Percentiles rank a stretch among this genome's conserved stretches.
Conservation (phyloP, 2,797 vertebrate species). For the Rhinichthys osculus region DNA sequence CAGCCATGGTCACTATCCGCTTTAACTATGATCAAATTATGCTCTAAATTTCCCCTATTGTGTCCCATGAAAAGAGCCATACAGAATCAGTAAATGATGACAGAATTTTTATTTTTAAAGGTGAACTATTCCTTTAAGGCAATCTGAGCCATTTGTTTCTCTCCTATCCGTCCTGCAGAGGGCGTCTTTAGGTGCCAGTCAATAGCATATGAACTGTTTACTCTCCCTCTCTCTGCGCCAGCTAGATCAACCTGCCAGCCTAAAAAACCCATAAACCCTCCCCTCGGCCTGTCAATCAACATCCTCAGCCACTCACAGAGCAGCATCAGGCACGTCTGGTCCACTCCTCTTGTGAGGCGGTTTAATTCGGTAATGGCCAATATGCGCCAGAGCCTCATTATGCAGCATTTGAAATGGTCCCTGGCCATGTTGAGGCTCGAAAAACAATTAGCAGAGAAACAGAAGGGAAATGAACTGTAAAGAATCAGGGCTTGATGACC, state of each 20-base stretch:
- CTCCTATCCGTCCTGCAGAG: conserved; percentile 35
- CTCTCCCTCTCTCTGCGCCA: conserved; percentile 37
- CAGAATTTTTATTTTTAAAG: not conserved
- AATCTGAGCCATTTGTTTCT: conserved; percentile 41
- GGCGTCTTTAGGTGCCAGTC: conserved; percentile 39
- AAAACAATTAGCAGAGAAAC: conserved; percentile 73
- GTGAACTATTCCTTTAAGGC: conserved; percentile 28
- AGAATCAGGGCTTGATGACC: conserved; percentile 69
- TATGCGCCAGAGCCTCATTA: conserved; percentile 63
- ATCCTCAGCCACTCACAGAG: conserved; percentile 32
- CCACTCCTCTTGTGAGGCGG: conserved; percentile 51
- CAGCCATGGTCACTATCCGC: not conserved
- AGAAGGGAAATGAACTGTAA: conserved; percentile 70
- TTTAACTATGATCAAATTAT: not conserved
- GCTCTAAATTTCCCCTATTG: not conserved
- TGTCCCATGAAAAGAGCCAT: not conserved
- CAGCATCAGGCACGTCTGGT: conserved; percentile 38
- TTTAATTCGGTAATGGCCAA: conserved; percentile 64
- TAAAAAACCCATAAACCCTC: conserved; percentile 27
- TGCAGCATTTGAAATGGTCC: conserved; percentile 65
- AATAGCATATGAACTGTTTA: conserved; percentile 42
- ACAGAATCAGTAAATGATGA: not conserved
- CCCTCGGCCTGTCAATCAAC: conserved; percentile 45
- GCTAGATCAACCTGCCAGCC: conserved; percentile 30
- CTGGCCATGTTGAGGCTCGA: conserved; percentile 62